Base-by-base conservation (phyloP, 2,113 vertebrate genomes). In the Ondatra zibethicus region DNA sequence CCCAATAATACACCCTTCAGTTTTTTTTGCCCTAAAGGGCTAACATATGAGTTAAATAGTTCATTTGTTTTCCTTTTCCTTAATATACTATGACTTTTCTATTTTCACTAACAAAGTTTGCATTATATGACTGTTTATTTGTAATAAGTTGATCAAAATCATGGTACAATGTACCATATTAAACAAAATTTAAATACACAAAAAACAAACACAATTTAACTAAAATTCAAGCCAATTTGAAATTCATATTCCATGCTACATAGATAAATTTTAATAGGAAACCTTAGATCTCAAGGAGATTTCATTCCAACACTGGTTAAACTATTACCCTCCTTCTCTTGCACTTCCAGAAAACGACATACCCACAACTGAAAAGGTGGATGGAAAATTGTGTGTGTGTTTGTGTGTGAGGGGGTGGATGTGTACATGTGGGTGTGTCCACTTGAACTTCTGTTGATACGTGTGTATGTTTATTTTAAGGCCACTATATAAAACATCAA, bases 91-190 rank as follows among this genome's bases (percentile, higher is more conserved):
- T 82, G 8, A 86, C 21, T 76, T 91, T 93, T 75, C 25, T 63
- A 47, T 65, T 95, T 84, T 94, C 50, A 77, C 23, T 58, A 89
- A 52, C 55, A 91, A 68, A 70, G 23, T 27, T 91, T 89, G 11
- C 1, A 50, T 50, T 87, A 4, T 5, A 84, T 39, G 55, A 77
- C 8, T 92, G 2, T 39, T 70, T 93, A 72, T 33, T 91, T 3
- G 31, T 1, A 72, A 25, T 78, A 45, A 17, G 70, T 93, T 95
- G 39, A 73, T 55, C 16, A 94, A 92, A 66, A 82, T 27, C 87
- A 16, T 31, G 11, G 23, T 25, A 47, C 19, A 84, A 3, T 11
- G 29, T 42, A 1, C 45, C 29, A 61, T 75, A 70, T 84, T 55
- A 95, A 39, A 21, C 16, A 61, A 78, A 61, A 8, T 63, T 84